Evolutionary conservation across 1,140 invertebrate genomes (phyloP).

Genomic region (Macrobrachium rosenbergii): DNA sequence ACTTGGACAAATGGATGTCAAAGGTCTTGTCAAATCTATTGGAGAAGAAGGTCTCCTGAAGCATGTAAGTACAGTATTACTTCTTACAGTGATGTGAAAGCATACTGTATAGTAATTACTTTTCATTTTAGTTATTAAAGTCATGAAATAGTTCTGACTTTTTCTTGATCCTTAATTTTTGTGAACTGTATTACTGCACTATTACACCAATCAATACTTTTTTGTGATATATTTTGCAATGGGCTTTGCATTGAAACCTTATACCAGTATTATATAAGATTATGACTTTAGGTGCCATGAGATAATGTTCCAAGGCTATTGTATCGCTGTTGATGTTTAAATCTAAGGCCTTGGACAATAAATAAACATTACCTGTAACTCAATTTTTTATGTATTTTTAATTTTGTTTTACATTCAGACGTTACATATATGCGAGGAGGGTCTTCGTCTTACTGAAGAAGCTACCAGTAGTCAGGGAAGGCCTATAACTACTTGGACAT

Average conservation of each 20-base stretch:
- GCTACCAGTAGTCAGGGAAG: conserved; percentile 81
- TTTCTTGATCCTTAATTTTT: too few species aligned
- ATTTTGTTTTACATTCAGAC: conserved; percentile 74
- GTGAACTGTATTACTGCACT: too few species aligned
- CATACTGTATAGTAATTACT: too few species aligned
- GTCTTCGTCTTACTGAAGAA: conserved; percentile 85
- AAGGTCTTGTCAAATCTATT: conserved; percentile 91
- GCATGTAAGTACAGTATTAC: conserved; percentile 79
- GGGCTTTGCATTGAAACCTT: too few species aligned
- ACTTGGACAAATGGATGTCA: conserved; percentile 94
- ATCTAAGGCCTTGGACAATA: conserved; percentile 1
- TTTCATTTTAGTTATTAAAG: too few species aligned
- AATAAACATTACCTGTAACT: neutral
- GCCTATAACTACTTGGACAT: conserved; percentile 89
- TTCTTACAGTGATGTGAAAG: too few species aligned
- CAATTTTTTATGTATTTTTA: conserved; percentile 38
- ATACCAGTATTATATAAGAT: too few species aligned
- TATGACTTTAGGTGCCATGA: too few species aligned
- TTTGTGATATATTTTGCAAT: too few species aligned
- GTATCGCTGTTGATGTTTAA: neutral
- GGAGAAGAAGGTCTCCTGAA: conserved; percentile 93
- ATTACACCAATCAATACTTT: too few species aligned
- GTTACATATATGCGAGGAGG: conserved; percentile 89
- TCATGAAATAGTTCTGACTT: too few species aligned
- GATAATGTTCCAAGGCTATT: too few species aligned